Conservation (phyloP, 2,113 vertebrate species). For the Spea bombifrons region DNA sequence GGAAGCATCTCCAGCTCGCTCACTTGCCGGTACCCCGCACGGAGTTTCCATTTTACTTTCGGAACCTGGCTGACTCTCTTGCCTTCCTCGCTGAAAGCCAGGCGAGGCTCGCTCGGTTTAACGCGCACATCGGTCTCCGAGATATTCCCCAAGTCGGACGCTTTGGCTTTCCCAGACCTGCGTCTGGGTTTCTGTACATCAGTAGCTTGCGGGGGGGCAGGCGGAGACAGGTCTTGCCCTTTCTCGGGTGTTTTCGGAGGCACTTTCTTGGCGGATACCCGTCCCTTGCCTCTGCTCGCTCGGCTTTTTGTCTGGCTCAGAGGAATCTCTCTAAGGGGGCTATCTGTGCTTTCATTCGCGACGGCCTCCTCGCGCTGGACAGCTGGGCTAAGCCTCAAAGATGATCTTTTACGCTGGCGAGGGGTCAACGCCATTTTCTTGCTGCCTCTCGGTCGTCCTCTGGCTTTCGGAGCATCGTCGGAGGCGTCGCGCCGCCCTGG, state of each 20-base stretch:
- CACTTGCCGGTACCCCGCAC: slow-evolving; percentile 10
- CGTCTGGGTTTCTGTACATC: neutral
- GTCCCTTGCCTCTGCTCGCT: neutral
- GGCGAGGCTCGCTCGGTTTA: neutral
- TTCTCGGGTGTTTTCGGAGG: neutral
- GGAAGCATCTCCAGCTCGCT: neutral
- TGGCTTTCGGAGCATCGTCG: neutral
- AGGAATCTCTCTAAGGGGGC: neutral
- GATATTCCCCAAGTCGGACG: neutral
- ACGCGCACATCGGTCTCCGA: neutral
- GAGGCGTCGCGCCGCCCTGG: neutral
- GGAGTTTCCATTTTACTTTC: slow-evolving; percentile 41
- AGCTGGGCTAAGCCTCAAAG: too few relatives aligned
- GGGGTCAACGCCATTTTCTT: too few relatives aligned
- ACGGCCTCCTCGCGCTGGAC: neutral
- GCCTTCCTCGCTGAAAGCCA: neutral
- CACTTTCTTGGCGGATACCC: neutral
- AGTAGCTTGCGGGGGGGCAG: neutral
- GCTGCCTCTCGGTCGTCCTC: neutral
- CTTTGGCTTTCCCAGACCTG: neutral
- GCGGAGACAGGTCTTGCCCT: neutral
- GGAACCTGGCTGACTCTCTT: slow-evolving; percentile 2
- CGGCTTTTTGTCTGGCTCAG: neutral
- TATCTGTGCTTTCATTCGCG: neutral
- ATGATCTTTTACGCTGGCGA: neutral